A percentile compares a stretch with the other conserved stretches of the same genome.
These are phyloP conservation scores for Pachypsylla venusta DNA, from an alignment of 1,140 invertebrate species.

Conservation along the genomic window DNA sequence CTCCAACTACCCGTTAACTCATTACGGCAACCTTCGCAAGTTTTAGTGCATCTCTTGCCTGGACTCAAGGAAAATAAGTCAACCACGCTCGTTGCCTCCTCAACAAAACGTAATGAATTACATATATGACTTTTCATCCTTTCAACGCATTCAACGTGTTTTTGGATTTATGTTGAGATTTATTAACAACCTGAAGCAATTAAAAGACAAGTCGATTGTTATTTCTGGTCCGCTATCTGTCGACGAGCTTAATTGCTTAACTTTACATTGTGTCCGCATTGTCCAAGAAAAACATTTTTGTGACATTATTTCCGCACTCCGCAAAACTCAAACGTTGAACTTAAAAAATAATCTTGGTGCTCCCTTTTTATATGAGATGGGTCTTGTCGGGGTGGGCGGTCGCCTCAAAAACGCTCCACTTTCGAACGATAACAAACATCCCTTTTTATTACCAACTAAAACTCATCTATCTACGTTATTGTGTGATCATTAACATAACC, in stretches of 20 bases:
- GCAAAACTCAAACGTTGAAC: background rate
- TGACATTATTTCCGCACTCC: background rate
- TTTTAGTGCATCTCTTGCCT: too few species aligned
- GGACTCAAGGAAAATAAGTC: too few species aligned
- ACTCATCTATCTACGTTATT: constrained; percentile 28
- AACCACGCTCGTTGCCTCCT: too few species aligned
- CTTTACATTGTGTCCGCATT: background rate
- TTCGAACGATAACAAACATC: constrained; percentile 28
- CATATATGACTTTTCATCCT: too few species aligned
- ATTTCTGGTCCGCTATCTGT: too few species aligned
- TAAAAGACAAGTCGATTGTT: too few species aligned
- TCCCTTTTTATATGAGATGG: constrained; percentile 16
- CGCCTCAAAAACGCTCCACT: constrained; percentile 1
- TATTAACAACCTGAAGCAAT: too few species aligned
- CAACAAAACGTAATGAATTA: too few species aligned
- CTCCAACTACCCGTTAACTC: background rate
- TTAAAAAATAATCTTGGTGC: background rate
- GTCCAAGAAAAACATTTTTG: background rate
- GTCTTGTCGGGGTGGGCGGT: constrained; percentile 14
- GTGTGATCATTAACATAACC: constrained; percentile 25
- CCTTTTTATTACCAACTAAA: constrained; percentile 27
- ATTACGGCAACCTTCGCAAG: constrained; percentile 10
- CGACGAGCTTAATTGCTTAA: too few species aligned
- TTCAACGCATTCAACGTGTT: too few species aligned
- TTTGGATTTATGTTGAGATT: too few species aligned